Evolutionary conservation across 1,140 invertebrate genomes (phyloP), one percentile per base, ranked within the genome.

Genomic region (Tetramorium simillimum): DNA sequence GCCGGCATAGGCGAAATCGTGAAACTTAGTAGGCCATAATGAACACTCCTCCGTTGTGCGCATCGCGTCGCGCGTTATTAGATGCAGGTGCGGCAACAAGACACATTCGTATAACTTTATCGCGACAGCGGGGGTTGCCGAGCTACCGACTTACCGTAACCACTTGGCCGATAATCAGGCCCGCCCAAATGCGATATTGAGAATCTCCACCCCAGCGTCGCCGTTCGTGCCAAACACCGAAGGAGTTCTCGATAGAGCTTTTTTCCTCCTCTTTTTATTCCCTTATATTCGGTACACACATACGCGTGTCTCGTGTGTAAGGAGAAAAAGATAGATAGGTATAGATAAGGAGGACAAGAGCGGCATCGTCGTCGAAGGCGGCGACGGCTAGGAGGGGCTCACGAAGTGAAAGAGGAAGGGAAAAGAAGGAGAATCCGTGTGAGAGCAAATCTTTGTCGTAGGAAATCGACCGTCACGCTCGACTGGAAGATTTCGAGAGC

Each of bases 381-480:
- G 49, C 49, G 56, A 14, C 18, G 21, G 49, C 10, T 7, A 40
- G 43, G 33, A 16, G 53, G 16, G 62, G 60, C n/a, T 21, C 24
- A 73, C 28, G 43, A 63, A 33, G 21, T 60, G 60, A 87, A 72
- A 49, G 14, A 10, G 62, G 43, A 24, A 28, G 81, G 28, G 40
- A 62, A 21, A 53, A 58, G 81, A 43, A 70, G 65, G 58, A 60
- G 24, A 84, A 81, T 82, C 85, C 91, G 88, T 89, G 88, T 92
- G 88, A 92, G 91, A 92, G 91, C 91, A 92, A 92, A 92, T 92
- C 91, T 92, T 92, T 92, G 91, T 92, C 91, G 91, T 91, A 92
- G 91, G 91, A 92, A 92, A 92, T 92, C 91, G 91, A 92, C 58
- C 91, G 89, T 92, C 88, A 92, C 89, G 91, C 89, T 89, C 91